Conservation (phyloP, 2,113 vertebrate genomes). For the Dicrurus megarhynchus region DNA sequence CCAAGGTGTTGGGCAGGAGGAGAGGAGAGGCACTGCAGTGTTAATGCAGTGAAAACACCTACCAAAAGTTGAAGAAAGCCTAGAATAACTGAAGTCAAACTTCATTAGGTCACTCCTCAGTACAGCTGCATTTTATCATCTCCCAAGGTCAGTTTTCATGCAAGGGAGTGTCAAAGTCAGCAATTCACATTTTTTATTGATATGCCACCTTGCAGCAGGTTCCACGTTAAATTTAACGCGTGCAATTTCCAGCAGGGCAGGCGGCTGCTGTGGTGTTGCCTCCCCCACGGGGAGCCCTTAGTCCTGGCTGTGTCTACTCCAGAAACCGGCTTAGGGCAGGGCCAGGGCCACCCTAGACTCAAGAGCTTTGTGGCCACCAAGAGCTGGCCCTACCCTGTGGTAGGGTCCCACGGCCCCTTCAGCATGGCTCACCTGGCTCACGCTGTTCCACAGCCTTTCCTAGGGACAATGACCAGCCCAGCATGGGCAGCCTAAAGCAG, state of each 20-base stretch:
- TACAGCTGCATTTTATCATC: neutral
- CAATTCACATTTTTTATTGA: neutral
- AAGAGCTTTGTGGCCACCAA: neutral
- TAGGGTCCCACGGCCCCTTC: neutral
- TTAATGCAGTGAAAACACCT: neutral
- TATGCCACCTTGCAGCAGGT: neutral
- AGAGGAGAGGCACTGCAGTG: neutral
- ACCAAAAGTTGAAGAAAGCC: neutral
- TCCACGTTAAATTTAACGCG: neutral
- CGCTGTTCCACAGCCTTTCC: neutral
- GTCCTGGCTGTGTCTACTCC: neutral
- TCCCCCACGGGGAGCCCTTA: fast-evolving
- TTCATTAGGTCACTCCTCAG: neutral
- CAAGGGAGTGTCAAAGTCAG: neutral
- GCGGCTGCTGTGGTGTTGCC: neutral
- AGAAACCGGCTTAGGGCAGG: neutral
- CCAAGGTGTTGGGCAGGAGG: neutral
- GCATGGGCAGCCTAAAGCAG: neutral
- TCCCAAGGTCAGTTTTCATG: neutral
- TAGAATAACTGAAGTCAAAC: neutral
- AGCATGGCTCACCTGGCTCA: neutral
- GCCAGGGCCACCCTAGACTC: neutral
- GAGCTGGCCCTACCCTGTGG: neutral
- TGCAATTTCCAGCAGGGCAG: neutral
- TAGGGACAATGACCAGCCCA: neutral